These are phyloP conservation scores for Apodemia zela DNA, from an alignment of 2,888 invertebrate species.

Conservation along the genomic window DNA sequence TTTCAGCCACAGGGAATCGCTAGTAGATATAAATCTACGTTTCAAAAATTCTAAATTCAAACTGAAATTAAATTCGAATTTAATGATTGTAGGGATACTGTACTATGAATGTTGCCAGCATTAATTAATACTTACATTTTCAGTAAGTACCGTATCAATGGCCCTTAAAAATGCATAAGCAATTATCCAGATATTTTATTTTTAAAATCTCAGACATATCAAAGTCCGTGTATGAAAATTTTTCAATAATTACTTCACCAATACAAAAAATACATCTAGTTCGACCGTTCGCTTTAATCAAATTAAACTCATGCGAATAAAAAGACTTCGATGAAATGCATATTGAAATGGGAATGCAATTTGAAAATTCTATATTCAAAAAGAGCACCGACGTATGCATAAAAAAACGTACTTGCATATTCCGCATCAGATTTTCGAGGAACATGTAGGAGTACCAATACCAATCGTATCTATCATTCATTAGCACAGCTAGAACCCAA, in stretches of 20 bases:
- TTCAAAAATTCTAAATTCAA: background rate
- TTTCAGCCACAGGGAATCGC: too few species aligned
- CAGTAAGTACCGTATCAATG: background rate
- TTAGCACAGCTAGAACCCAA: conserved; percentile 78
- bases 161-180: background rate
- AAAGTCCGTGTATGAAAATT: conserved; percentile 2
- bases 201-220: conserved; percentile 6
- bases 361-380: conserved; percentile 39
- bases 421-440: conserved; percentile 63
- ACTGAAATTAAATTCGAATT: background rate
- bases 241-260: conserved; percentile 14
- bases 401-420: conserved; percentile 42
- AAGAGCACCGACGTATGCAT: conserved; percentile 35
- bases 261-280: conserved; percentile 16
- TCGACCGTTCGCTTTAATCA: conserved; percentile 30
- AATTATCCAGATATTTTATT: background rate
- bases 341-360: conserved; percentile 39
- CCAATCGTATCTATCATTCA: conserved; percentile 76
- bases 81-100: background rate
- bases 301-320: conserved; percentile 33
- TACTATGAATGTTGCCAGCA: background rate
- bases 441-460: conserved; percentile 42
- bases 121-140: background rate
- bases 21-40: background rate
- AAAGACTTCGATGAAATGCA: conserved; percentile 43